Conservation (phyloP, 2,888 invertebrate genomes). For the Dicycla oo region DNA sequence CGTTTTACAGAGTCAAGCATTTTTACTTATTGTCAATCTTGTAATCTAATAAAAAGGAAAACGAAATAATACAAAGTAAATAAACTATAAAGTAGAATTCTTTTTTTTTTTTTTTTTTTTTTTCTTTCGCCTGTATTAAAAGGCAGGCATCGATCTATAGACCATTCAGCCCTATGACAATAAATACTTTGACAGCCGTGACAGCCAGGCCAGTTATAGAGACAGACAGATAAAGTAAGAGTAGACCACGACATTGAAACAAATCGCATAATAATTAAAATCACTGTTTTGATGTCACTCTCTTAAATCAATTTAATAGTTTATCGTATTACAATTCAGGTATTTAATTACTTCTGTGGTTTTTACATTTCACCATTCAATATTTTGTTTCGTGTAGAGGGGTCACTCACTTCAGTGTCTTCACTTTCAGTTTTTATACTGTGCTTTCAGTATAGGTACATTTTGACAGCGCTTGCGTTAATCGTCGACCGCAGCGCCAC, state of each 20-base stretch:
- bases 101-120: no score
- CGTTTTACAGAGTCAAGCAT: conserved; percentile 96
- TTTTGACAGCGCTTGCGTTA: conserved; percentile 83
- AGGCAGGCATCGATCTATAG: no score
- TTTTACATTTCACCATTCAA: not conserved
- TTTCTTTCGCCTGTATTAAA: no score
- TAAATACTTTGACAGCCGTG: not conserved
- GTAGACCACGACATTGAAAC: not conserved
- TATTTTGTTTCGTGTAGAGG: conserved; percentile 23
- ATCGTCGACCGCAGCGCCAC: conserved; percentile 72
- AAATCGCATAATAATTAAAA: not conserved
- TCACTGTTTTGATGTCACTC: not conserved
- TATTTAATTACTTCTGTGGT: not conserved
- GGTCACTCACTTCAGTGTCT: no score
- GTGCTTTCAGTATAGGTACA: no score
- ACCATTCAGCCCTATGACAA: no score
- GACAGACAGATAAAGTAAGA: not conserved
- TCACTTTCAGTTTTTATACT: no score
- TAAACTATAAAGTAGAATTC: conserved; percentile 21
- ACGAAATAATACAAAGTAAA: conserved; percentile 37
- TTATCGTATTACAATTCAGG: no score
- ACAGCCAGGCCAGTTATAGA: not conserved
- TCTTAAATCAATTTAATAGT: not conserved
- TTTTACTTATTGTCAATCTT: conserved; percentile 37
- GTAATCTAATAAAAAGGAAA: conserved; percentile 8